A percentile compares a stretch with the other conserved stretches of the same genome.
phyloP scores from a whole-genome alignment of 2,888 invertebrate genomes.

The Drosophila suboccidentalis region DNA sequence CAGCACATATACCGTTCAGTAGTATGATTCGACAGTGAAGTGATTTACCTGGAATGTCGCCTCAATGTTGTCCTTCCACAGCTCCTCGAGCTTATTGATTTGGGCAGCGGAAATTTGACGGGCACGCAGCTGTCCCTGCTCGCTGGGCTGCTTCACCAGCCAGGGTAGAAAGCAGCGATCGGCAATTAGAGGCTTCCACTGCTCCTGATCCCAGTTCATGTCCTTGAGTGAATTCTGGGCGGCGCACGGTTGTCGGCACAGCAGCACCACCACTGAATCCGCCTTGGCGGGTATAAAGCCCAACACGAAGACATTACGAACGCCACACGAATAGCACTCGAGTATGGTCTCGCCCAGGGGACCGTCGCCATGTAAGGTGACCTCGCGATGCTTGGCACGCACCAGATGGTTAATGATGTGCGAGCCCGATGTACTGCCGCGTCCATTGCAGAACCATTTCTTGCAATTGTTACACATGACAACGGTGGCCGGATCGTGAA shows the following conservation, averaged over 20 bases:
- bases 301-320: conserved; percentile 98
- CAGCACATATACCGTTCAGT: neutral
- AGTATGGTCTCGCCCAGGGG: conserved; percentile 98
- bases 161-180: conserved; percentile 98
- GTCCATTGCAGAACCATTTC: conserved; percentile 99
- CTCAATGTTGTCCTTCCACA: conserved; percentile 99
- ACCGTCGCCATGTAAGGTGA: conserved; percentile 98
- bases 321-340: conserved; percentile 99
- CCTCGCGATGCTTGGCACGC: conserved; percentile 99
- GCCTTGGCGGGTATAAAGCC: conserved; percentile 99
- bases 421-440: conserved; percentile 98
- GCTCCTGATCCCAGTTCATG: conserved; percentile 99
- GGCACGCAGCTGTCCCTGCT: conserved; percentile 97
- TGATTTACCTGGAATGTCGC: conserved; percentile 93
- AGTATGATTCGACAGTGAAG: neutral
- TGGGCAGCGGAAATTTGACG: conserved; percentile 98
- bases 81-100: conserved; percentile 98
- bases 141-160: conserved; percentile 98
- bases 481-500: conserved; percentile 90
- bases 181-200: conserved; percentile 99
- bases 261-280: conserved; percentile 97
- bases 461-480: conserved; percentile 99
- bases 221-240: conserved; percentile 98
- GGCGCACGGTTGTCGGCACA: conserved; percentile 99
- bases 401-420: conserved; percentile 99